Evolutionary conservation across 2,888 invertebrate species (phyloP), one percentile per base, ranked within the genome.

Genomic region (Scotopteryx bipunctaria): DNA sequence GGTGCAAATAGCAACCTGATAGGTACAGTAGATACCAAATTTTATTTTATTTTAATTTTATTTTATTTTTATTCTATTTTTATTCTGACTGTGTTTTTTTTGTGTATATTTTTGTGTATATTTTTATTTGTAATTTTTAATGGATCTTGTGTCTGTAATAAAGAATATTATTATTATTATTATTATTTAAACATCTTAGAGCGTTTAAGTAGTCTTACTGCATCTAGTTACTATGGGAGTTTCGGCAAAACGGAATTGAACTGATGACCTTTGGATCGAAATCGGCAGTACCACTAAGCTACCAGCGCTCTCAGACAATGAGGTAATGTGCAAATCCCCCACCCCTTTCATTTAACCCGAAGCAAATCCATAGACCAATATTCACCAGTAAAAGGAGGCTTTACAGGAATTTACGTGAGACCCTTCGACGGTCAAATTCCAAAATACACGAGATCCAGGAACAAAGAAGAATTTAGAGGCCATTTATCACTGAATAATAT

Each of bases 401-500:
- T 38, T 38, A 13, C 8, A 37, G 41, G 51, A 51, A 48, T 48
- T 51, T 37, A 48, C 42, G 33, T 38, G 37, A 44, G 57, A 63
- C 63, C 69, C 60, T 61, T 60, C 57, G 63, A 53, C 44, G 45
- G 55, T 50, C 44, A 52, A 49, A 70, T 66, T 64, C 62, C 57
- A 50, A 43, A 57, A 45, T 41, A 41, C 51, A 45, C 53, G 31
- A 52, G 50, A 48, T 41, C 44, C 47, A 33, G 51, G 62, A 54
- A 64, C 66, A 61, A 64, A 62, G 63, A 37, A 42, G 48, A 51
- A 53, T 47, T 48, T 23, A 51, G 52, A 8, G 48, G 52, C 51
- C 59, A 67, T 67, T 67, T 69, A 67, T 71, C 69, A 70, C 64
- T 60, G 56, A 67, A 69, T 63, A 67, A 68, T 66, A 70, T 71